Percentiles rank a stretch among this genome's conserved stretches.
Conservation (phyloP, 2,888 invertebrate species). For the Aleiodes leptofemur region DNA sequence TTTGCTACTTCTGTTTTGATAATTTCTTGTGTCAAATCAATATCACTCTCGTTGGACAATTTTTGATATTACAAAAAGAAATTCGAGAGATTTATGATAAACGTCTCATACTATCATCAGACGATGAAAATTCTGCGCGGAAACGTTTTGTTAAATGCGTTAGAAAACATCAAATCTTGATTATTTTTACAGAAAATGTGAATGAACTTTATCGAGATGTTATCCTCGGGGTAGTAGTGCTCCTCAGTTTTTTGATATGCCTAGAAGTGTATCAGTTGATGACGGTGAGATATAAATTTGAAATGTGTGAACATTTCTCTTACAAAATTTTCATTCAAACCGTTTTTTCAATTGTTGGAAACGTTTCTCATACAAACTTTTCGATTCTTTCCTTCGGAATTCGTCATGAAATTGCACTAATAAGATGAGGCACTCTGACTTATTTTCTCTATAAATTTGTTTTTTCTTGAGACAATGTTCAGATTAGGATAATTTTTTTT, state of each 20-base stretch:
- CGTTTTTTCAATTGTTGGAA: too few relatives aligned
- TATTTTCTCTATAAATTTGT: too few relatives aligned
- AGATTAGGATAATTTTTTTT: too few relatives aligned
- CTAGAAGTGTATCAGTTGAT: neutral
- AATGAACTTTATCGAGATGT: slow-evolving; percentile 9
- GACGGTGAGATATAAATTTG: neutral
- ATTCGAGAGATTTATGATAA: slow-evolving; percentile 42
- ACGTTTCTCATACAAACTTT: too few relatives aligned
- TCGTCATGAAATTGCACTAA: too few relatives aligned
- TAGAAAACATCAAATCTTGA: neutral
- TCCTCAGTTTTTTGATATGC: slow-evolving; percentile 14
- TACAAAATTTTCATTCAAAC: too few relatives aligned
- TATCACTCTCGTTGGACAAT: slow-evolving; percentile 55
- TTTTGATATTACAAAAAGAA: slow-evolving; percentile 53
- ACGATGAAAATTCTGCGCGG: neutral
- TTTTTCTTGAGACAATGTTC: too few relatives aligned
- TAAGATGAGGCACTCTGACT: too few relatives aligned
- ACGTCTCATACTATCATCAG: neutral
- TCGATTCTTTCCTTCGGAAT: too few relatives aligned
- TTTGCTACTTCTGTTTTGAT: slow-evolving; percentile 49
- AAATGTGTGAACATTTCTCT: neutral
- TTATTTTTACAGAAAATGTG: neutral
- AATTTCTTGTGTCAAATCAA: slow-evolving; percentile 54
- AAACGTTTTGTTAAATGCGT: neutral
- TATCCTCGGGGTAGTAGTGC: slow-evolving; percentile 5